Evolutionary conservation across 2,888 invertebrate genomes (phyloP).

Genomic region (Tenthredo scrophulariae): DNA sequence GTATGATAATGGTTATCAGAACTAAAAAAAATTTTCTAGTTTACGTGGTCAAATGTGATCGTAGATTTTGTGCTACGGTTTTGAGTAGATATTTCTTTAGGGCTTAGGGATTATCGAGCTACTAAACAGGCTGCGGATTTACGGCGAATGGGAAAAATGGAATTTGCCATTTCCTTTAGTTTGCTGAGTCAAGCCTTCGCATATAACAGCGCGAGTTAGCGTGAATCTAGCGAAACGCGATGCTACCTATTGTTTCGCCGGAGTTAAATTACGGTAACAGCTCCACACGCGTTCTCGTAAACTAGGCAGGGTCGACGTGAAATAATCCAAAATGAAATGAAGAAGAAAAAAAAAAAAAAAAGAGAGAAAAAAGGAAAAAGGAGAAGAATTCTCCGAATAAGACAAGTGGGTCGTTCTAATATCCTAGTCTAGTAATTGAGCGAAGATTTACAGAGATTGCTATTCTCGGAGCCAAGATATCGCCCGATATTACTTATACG

Average conservation of each 20-base stretch:
- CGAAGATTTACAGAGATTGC: slow-evolving; percentile 13
- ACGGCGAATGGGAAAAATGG: not conserved
- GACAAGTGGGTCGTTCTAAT: not conserved
- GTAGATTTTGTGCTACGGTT: not conserved
- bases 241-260: not conserved
- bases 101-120: not conserved
- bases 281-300: slow-evolving; percentile 2
- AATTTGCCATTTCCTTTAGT: slow-evolving; percentile 3
- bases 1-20: no score
- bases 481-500: not conserved
- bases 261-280: slow-evolving; percentile 29
- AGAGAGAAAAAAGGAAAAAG: not conserved
- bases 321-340: not conserved
- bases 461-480: not conserved
- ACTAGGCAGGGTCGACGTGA: not conserved
- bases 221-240: not conserved
- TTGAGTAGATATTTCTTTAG: not conserved
- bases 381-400: not conserved
- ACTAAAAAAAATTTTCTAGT: no score
- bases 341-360: not conserved
- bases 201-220: not conserved
- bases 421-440: not conserved
- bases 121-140: not conserved
- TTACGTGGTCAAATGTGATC: no score
- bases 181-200: slow-evolving; percentile 16